Evolutionary conservation across 2,797 vertebrate genomes (phyloP), one percentile per base, ranked within the genome.

Genomic region (Ciconia nigra): DNA sequence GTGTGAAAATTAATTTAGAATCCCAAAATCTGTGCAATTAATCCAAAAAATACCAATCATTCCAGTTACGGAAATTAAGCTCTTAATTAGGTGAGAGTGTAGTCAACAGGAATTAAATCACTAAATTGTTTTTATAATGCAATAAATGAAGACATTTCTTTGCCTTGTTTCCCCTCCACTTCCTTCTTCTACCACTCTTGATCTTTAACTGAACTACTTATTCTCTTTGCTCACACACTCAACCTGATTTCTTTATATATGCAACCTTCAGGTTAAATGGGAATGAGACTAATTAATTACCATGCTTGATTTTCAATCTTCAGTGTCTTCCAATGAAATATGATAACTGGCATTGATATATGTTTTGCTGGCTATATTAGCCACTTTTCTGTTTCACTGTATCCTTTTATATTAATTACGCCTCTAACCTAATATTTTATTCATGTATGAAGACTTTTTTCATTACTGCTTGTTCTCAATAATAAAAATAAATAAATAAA

Each of bases 401-500:
- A 97, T 96, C 46, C 63, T 97, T 97, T 96, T 87, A 94, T 97
- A 97, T 95, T 97, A 97, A 97, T 98, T 97, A 96, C 9, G 35
- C 55, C 26, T 89, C 63, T 91, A 85, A 66, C 31, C n/a, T 97
- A 97, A 97, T 97, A 94, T 97, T 97, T 98, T 97, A 97, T 97
- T 97, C 81, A 98, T 97, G 49, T 93, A 70, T 88, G 55, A 97
- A 97, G 90, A 76, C n/a, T 93, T 92, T 97, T 97, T 98, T 42
- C 71, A 78, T 90, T 96, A 83, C 52, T 86, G 78, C 54, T 86
- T 97, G 39, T 79, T 94, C 58, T 66, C 31, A 94, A 65, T 71
- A 97, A 95, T 71, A 79, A 76, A 69, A 67, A 49, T 33, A 94
- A 95, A 95, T 61, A 94, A 86, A 95, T 79, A 86, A 96, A 89